Conservation (phyloP, 1,140 invertebrate genomes). For the Cotesia chilonis region DNA sequence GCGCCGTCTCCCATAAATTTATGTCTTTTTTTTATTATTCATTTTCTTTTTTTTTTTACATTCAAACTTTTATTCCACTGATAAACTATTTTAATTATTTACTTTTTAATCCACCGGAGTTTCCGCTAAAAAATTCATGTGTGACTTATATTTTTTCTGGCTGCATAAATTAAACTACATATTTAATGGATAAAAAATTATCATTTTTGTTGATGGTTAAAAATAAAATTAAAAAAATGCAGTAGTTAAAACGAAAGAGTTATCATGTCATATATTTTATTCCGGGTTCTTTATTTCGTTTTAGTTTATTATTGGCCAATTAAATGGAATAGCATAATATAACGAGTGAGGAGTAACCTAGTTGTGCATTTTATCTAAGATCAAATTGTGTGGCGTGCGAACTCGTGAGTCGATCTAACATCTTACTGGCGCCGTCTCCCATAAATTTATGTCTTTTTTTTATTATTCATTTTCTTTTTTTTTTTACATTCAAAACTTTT, state of each 20-base stretch:
- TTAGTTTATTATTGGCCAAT: slow-evolving; percentile 43
- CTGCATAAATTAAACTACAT: too few species aligned
- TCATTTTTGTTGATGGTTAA: too few species aligned
- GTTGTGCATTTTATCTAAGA: slow-evolving; percentile 56
- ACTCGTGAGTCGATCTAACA: slow-evolving; percentile 39
- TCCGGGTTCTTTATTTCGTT: slow-evolving; percentile 23
- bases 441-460: slow-evolving; percentile 1
- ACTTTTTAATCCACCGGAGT: too few species aligned
- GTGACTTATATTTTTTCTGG: neutral
- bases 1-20: slow-evolving; percentile 41
- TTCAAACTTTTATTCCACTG: too few species aligned
- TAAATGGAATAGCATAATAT: slow-evolving; percentile 52
- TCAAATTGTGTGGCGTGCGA: slow-evolving; percentile 56
- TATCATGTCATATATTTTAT: slow-evolving; percentile 1
- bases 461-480: neutral
- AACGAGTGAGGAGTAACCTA: slow-evolving; percentile 57
- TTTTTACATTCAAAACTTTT: neutral
- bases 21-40: neutral
- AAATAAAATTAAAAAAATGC: slow-evolving; percentile 9
- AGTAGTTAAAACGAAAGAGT: neutral
- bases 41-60: slow-evolving; percentile 6
- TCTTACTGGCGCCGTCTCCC: slow-evolving; percentile 50
- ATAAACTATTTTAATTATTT: neutral
- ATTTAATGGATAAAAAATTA: too few species aligned
- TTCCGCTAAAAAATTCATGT: too few species aligned